These are phyloP conservation scores for Coelopa pilipes DNA, from an alignment of 2,888 invertebrate genomes.

Conservation along the genomic window DNA sequence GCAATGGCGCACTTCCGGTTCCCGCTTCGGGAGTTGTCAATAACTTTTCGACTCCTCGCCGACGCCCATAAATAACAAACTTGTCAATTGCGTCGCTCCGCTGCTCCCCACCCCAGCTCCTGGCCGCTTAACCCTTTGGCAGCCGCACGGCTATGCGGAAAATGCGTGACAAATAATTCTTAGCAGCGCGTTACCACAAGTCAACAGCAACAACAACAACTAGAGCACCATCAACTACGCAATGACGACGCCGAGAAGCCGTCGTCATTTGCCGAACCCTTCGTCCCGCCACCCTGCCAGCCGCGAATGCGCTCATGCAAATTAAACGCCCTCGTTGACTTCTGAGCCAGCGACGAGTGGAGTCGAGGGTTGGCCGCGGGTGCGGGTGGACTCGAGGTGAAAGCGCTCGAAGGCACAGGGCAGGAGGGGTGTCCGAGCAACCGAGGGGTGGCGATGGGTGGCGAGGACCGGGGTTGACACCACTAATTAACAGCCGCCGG, in stretches of 20 bases:
- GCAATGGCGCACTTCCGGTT: slow-evolving; percentile 21
- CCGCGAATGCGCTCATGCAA: slow-evolving; percentile 30
- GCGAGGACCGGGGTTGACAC: slow-evolving; percentile 7
- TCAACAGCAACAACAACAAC: slow-evolving; percentile 13
- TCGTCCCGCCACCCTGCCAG: not conserved
- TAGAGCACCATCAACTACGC: not conserved
- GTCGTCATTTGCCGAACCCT: slow-evolving; percentile 27
- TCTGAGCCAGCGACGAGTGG: slow-evolving; percentile 22
- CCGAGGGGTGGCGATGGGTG: not conserved
- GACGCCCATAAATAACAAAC: slow-evolving; percentile 29
- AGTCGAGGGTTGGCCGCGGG: too few species aligned
- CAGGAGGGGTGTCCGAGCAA: not conserved
- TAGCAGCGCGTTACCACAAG: slow-evolving; percentile 12
- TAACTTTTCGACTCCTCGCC: slow-evolving; percentile 16
- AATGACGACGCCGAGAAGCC: not conserved
- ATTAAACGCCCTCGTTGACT: slow-evolving; percentile 36
- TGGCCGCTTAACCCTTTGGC: slow-evolving; percentile 15
- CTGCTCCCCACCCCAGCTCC: not conserved
- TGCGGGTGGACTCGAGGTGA: not conserved
- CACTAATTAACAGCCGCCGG: slow-evolving; percentile 16
- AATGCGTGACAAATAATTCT: slow-evolving; percentile 35
- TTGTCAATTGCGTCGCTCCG: slow-evolving; percentile 17
- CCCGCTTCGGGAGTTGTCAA: slow-evolving; percentile 2
- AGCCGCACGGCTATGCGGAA: slow-evolving; percentile 28
- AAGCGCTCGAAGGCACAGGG: slow-evolving; percentile 35